Conservation (phyloP, 2,113 vertebrate species). For the Microtus ochrogaster region DNA sequence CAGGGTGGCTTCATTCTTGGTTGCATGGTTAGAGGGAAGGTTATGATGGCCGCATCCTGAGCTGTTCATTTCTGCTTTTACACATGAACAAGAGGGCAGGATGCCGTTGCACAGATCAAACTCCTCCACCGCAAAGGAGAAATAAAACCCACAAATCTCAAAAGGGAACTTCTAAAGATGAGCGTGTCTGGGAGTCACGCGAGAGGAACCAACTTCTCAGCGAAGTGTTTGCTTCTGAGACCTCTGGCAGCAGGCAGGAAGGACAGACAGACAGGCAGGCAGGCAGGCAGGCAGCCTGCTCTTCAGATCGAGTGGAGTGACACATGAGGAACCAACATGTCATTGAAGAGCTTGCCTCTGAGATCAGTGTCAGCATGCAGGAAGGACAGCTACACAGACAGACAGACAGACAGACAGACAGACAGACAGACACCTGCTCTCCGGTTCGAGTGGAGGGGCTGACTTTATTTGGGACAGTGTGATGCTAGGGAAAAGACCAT, state of each 20-base stretch:
- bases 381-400: no score
- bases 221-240: background rate
- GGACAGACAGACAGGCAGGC: background rate
- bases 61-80: background rate
- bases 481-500: background rate
- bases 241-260: fast-evolving
- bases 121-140: background rate
- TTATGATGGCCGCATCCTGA: background rate
- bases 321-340: no score
- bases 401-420: no score
- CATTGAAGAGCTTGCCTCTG: no score
- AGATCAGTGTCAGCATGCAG: no score
- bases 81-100: background rate
- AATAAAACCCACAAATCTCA: background rate
- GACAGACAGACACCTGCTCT: no score
- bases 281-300: background rate
- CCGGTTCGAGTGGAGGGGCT: background rate
- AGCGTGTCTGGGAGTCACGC: fast-evolving
- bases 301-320: background rate
- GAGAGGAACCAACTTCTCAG: background rate
- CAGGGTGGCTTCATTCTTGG: background rate
- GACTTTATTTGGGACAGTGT: background rate
- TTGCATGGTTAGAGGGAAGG: no score
- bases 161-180: background rate
- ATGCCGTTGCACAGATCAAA: background rate